A percentile compares a stretch with the other conserved stretches of the same genome.
These are phyloP conservation scores for Sinella curviseta DNA, from an alignment of 1,140 invertebrate species.

Conservation along the genomic window DNA sequence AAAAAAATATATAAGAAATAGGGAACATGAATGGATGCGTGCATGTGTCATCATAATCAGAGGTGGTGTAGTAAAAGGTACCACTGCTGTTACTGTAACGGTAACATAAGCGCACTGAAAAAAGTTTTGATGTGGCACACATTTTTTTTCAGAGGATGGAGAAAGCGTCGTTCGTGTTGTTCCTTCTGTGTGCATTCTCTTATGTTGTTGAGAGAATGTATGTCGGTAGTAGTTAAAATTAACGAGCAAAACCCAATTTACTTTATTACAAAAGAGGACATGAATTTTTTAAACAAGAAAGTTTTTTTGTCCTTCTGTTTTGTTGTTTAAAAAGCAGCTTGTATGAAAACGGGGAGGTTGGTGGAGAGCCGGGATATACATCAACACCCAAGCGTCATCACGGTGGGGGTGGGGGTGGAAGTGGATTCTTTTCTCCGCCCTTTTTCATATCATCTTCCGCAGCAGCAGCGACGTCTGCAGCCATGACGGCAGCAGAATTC, in stretches of 20 bases:
- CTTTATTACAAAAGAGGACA: neutral
- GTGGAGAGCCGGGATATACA: slow-evolving; percentile 35
- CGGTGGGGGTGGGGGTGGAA: slow-evolving; percentile 49
- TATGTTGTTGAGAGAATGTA: neutral
- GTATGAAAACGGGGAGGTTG: slow-evolving; percentile 57
- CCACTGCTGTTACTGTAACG: neutral
- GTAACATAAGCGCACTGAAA: neutral
- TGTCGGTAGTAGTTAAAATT: slow-evolving; percentile 19
- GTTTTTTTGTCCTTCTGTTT: slow-evolving; percentile 14
- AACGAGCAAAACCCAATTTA: slow-evolving; percentile 1
- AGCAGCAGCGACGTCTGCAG: slow-evolving; percentile 47
- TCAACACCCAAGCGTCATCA: slow-evolving; percentile 50
- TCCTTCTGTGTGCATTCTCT: neutral
- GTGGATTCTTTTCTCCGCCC: slow-evolving; percentile 51
- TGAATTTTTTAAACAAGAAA: slow-evolving; percentile 15
- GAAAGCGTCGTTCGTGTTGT: neutral
- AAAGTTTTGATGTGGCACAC: slow-evolving; percentile 3
- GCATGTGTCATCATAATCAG: neutral
- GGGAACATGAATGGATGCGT: neutral
- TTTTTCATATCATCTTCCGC: slow-evolving; percentile 46
- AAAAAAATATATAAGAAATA: neutral
- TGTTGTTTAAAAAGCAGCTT: slow-evolving; percentile 54
- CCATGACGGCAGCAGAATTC: slow-evolving; percentile 50
- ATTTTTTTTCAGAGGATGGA: neutral
- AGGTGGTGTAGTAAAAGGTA: neutral